These are phyloP conservation scores for Rhinophrynus dorsalis DNA, from an alignment of 2,797 vertebrate species.

Conservation along the genomic window DNA sequence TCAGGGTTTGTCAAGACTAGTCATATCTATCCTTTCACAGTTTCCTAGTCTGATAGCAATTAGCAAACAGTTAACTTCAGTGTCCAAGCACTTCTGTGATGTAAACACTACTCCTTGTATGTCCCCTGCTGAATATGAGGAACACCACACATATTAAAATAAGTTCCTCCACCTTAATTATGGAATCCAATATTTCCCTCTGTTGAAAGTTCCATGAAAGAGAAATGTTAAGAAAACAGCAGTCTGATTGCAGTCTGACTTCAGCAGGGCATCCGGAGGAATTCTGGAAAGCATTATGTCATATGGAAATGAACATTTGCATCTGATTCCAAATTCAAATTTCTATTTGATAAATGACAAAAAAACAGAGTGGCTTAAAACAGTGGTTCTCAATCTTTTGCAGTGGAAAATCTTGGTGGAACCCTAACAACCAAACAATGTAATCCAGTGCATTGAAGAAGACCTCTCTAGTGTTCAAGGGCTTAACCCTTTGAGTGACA, in stretches of 20 bases:
- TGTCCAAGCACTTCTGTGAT: not conserved
- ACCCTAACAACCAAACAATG: too few species aligned
- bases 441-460: too few species aligned
- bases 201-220: not conserved
- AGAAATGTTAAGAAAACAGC: not conserved
- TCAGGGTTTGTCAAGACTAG: too few species aligned
- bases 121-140: not conserved
- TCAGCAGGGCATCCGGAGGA: not conserved
- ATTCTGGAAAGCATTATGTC: not conserved
- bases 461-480: too few species aligned
- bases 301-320: not conserved
- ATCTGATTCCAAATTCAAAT: not conserved
- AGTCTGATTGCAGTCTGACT: not conserved
- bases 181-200: not conserved
- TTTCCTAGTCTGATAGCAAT: not conserved
- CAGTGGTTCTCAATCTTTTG: too few species aligned
- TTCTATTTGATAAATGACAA: not conserved
- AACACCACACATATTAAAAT: not conserved
- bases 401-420: too few species aligned
- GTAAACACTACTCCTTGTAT: not conserved
- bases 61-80: not conserved
- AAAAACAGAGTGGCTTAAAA: too few species aligned
- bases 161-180: not conserved
- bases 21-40: too few species aligned
- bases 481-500: too few species aligned